Evolutionary conservation across 2,888 invertebrate species (phyloP).

Genomic region (Uloborus plumipes): DNA sequence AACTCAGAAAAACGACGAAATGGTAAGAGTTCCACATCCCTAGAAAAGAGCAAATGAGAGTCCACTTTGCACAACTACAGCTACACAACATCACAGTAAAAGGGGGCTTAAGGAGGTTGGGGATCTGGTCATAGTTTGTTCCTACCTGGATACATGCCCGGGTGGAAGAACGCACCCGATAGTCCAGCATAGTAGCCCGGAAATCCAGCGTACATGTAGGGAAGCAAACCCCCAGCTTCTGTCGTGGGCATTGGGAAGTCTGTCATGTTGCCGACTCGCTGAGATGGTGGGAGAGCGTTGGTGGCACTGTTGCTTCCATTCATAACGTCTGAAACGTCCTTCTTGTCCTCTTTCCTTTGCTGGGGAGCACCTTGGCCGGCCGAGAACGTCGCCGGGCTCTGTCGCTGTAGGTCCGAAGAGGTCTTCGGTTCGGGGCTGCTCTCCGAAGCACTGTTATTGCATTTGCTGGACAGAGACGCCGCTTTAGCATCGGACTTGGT

Average conservation of each 20-base stretch:
- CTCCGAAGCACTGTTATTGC: constrained; percentile 29
- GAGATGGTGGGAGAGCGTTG: constrained; percentile 61
- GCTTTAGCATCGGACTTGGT: constrained; percentile 36
- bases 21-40: constrained; percentile 32
- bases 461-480: constrained; percentile 20
- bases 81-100: constrained; percentile 60
- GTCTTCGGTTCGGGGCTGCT: constrained; percentile 22
- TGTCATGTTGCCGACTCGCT: constrained; percentile 43
- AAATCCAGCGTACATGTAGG: constrained; percentile 72
- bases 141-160: constrained; percentile 73
- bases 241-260: constrained; percentile 70
- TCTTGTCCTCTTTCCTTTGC: constrained; percentile 68
- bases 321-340: constrained; percentile 74
- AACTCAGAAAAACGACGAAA: constrained; percentile 48
- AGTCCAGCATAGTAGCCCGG: constrained; percentile 71
- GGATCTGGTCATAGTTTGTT: constrained; percentile 65
- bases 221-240: constrained; percentile 69
- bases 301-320: constrained; percentile 65
- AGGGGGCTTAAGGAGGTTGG: constrained; percentile 29
- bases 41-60: constrained; percentile 45
- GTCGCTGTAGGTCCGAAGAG: constrained; percentile 14
- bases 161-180: constrained; percentile 75
- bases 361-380: constrained; percentile 67
- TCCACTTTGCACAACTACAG: constrained; percentile 54
- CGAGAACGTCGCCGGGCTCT: constrained; percentile 69